These are phyloP conservation scores for Cantharis nigra DNA, from an alignment of 2,888 invertebrate species.

Conservation along the genomic window DNA sequence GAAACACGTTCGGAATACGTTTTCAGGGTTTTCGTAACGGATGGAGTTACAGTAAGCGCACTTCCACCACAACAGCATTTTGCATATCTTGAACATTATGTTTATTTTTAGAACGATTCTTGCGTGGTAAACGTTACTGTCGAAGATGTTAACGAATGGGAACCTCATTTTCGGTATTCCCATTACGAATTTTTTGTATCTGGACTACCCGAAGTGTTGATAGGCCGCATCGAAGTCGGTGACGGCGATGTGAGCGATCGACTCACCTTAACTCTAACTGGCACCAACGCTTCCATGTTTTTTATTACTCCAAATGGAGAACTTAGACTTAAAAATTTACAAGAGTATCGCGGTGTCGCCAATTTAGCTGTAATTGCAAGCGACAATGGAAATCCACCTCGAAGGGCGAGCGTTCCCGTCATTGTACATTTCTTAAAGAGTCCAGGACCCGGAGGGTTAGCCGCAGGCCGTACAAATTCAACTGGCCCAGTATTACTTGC, in stretches of 20 bases:
- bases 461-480: constrained; percentile 38
- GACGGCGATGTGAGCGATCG: constrained; percentile 83
- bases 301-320: constrained; percentile 69
- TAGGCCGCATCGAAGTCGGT: constrained; percentile 79
- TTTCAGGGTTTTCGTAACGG: constrained; percentile 82
- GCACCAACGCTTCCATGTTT: constrained; percentile 57
- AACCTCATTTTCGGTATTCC: constrained; percentile 85
- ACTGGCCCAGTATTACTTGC: constrained; percentile 56
- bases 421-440: constrained; percentile 64
- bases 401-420: constrained; percentile 73
- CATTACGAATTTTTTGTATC: constrained; percentile 80
- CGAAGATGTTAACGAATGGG: constrained; percentile 90
- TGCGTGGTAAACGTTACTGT: constrained; percentile 81
- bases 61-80: neutral
- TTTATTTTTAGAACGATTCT: constrained; percentile 74
- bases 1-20: constrained; percentile 73
- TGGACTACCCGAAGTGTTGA: constrained; percentile 49
- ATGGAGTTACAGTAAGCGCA: constrained; percentile 69
- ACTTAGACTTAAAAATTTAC: constrained; percentile 61
- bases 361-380: constrained; percentile 69
- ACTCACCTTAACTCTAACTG: constrained; percentile 68
- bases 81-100: neutral
- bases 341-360: constrained; percentile 24
- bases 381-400: constrained; percentile 83
- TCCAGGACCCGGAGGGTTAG: constrained; percentile 46